A percentile compares a stretch with the other conserved stretches of the same genome.
These are phyloP conservation scores for Pogoniulus pusillus DNA, from an alignment of 2,797 vertebrate genomes.

Conservation along the genomic window DNA sequence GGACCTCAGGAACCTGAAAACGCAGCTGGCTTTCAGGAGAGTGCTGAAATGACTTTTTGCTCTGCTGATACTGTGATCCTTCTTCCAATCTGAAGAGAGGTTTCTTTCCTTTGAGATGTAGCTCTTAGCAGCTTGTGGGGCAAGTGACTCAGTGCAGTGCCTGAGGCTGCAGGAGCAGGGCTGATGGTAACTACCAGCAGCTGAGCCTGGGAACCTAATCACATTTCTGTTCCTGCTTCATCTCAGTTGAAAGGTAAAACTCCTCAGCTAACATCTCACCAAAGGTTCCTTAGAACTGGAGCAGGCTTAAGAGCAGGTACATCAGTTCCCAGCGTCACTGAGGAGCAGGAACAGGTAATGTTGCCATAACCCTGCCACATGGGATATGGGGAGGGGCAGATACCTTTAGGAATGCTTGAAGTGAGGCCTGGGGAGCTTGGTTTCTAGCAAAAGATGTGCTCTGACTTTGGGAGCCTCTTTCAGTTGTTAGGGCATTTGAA, in stretches of 20 bases:
- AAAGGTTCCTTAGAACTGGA: neutral
- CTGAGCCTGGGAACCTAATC: slow-evolving; percentile 22
- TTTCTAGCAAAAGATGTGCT: neutral
- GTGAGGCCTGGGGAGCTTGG: neutral
- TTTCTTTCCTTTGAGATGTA: slow-evolving; percentile 4
- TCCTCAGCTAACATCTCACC: neutral
- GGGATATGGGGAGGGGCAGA: neutral
- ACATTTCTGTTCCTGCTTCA: neutral
- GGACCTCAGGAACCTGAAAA: slow-evolving; percentile 36
- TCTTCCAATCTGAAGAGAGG: neutral
- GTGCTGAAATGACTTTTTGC: slow-evolving; percentile 12
- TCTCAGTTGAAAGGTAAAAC: neutral
- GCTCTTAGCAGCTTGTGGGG: neutral
- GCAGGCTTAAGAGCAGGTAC: neutral
- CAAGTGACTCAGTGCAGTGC: slow-evolving; percentile 12
- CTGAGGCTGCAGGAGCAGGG: slow-evolving; percentile 1
- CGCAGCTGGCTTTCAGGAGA: slow-evolving; percentile 13
- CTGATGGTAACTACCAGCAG: neutral
- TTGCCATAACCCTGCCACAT: neutral
- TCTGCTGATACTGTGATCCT: slow-evolving; percentile 21
- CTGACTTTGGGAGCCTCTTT: neutral
- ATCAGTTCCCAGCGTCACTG: neutral
- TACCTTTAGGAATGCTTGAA: neutral
- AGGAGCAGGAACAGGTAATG: neutral
- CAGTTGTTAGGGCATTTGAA: neutral